These are phyloP conservation scores for Drosophila mercatorum DNA, from an alignment of 2,888 invertebrate genomes.

Conservation along the genomic window DNA sequence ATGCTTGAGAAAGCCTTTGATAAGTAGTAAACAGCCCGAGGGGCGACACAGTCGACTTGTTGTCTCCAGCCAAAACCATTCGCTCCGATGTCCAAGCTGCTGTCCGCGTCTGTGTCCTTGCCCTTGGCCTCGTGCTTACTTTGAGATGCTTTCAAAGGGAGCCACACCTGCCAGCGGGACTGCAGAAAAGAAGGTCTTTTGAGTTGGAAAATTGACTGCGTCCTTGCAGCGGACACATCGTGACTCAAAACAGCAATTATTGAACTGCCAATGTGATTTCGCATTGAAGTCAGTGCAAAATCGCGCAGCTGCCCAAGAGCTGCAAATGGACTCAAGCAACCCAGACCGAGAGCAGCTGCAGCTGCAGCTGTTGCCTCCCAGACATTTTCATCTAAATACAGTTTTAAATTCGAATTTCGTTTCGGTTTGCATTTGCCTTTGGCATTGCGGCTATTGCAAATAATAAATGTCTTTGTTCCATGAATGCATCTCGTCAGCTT, in stretches of 20 bases:
- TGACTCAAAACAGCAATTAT: conserved; percentile 23
- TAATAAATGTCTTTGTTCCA: conserved; percentile 21
- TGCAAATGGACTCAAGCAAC: conserved; percentile 19
- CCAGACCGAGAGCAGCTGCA: conserved; percentile 10
- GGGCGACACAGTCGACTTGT: conserved; percentile 27
- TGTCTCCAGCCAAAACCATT: conserved; percentile 21
- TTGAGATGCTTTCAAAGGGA: neutral
- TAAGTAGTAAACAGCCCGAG: conserved; percentile 30
- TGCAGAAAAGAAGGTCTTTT: neutral
- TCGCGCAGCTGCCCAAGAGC: conserved; percentile 1
- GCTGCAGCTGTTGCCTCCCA: conserved; percentile 18
- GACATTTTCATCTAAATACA: neutral
- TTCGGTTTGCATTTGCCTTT: conserved; percentile 12
- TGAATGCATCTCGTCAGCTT: conserved; percentile 6
- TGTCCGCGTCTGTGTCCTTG: neutral
- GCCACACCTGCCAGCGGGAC: neutral
- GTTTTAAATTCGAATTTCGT: neutral
- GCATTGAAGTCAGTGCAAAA: neutral
- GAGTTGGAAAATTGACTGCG: conserved; percentile 30
- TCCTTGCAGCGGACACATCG: conserved; percentile 5
- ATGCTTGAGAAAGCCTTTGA: conserved; percentile 40
- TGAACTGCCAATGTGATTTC: conserved; percentile 14
- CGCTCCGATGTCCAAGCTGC: neutral
- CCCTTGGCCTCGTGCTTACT: neutral
- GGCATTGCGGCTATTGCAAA: conserved; percentile 7